Percentiles rank a stretch among this genome's conserved stretches.
phyloP scores from a whole-genome alignment of 1,140 invertebrate genomes.

The Calycopis cecrops region DNA sequence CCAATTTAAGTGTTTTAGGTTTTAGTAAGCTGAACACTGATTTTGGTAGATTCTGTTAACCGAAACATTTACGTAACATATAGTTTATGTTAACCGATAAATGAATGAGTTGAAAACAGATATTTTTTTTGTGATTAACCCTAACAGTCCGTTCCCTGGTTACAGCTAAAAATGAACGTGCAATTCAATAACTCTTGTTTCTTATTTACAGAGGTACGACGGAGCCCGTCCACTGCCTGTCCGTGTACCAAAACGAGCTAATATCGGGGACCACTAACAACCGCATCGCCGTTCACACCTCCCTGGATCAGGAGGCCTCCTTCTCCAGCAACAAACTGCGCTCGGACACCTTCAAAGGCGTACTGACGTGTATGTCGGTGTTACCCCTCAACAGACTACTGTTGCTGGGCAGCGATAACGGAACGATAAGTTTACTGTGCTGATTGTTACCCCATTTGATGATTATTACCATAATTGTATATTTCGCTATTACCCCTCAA shows the following conservation, averaged over 20 bases:
- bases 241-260: conserved; percentile 83
- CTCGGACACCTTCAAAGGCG: conserved; percentile 92
- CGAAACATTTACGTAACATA: no score
- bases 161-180: no score
- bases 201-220: conserved; percentile 79
- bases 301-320: conserved; percentile 81
- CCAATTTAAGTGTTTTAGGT: no score
- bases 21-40: no score
- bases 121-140: no score
- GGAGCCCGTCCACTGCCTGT: conserved; percentile 93
- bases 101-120: no score
- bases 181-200: conserved; percentile 6
- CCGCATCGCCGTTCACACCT: conserved; percentile 90
- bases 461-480: no score
- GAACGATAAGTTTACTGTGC: conserved; percentile 89
- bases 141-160: no score
- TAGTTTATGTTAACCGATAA: no score
- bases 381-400: conserved; percentile 92
- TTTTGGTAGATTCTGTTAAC: no score
- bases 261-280: conserved; percentile 92
- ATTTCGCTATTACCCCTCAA: no score
- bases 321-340: conserved; percentile 91
- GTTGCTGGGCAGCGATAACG: conserved; percentile 92
- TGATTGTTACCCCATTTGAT: conserved; percentile 59
- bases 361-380: conserved; percentile 91